Base-by-base conservation (phyloP, 2,113 vertebrate species). In the Pavo muticus region DNA sequence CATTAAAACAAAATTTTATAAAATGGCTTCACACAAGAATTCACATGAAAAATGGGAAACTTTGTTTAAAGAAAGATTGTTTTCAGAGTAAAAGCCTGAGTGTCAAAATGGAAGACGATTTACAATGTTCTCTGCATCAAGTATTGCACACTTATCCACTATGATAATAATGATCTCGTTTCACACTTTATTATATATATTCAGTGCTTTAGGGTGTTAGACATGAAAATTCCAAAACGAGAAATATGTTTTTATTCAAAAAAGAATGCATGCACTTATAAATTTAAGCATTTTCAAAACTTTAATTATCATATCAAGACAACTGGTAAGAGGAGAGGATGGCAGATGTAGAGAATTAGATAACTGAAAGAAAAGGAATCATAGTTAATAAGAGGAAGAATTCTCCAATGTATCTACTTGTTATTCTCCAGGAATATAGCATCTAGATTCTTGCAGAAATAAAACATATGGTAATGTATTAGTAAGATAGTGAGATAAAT, bases 381-480 rank as follows among this genome's bases (percentile, higher is more conserved):
- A 42, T 60, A 83, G 1, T 50, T 87, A 78, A 69, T 56, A 89
- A 72, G 23, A 65, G 30, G 56, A 96, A 81, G 3, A 83, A 52
- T 72, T 94, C 24, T 88, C 25, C 72, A 73, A 88, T 74, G 18
- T 96, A 76, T 80, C 16, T 87, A 35, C 44, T 68, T 80, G 37
- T 24, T 94, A 25, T 21, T 84, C 88, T 96, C 60, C 60, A 82
- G 76, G 42, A 95, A 93, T 67, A 48, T 14, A 96, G 75, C 80
- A 93, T 91, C 92, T 91, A 79, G 70, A 75, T 93, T 57, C 17
- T 95, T 54, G 35, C 45, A 91, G 54, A 90, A 94, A 88, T 88
- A 75, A 95, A 97, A 50, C 82, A 94, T 84, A 94, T 91, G 87
- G 82, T 72, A 83, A 83, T 60, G 10, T 45, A 54, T 78, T 90